phyloP scores from a whole-genome alignment of 2,888 invertebrate species.

The Steinernema scapterisci region DNA sequence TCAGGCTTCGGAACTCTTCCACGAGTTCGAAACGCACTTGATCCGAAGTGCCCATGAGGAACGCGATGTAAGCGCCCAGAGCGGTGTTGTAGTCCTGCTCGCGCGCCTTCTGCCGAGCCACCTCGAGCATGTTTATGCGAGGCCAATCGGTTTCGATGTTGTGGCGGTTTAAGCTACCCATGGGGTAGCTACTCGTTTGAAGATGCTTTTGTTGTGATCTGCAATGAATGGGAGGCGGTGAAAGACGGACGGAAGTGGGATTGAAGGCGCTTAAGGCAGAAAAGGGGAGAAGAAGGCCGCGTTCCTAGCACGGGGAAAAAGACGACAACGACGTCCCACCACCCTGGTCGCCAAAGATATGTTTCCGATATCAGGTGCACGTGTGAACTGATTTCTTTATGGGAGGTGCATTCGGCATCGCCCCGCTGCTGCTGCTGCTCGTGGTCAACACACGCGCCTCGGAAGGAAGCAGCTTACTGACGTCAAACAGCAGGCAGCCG shows the following conservation, averaged over 20 bases:
- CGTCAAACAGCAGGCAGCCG: too few species aligned
- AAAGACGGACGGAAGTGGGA: too few species aligned
- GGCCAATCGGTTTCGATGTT: neutral
- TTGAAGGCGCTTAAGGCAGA: neutral
- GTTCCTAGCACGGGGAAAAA: neutral
- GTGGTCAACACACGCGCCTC: neutral
- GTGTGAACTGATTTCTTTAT: constrained; percentile 1
- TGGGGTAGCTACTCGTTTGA: too few species aligned
- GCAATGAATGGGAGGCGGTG: too few species aligned
- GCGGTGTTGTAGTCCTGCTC: neutral
- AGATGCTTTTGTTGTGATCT: too few species aligned
- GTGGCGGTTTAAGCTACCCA: too few species aligned
- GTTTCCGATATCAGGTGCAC: neutral
- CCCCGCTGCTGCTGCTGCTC: neutral
- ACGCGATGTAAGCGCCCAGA: neutral
- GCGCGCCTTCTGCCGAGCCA: neutral
- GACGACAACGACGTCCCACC: neutral
- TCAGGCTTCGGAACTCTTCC: neutral
- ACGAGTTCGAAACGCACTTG: neutral
- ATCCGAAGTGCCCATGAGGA: neutral
- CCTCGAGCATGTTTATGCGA: constrained; percentile 20
- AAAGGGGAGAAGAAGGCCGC: too few species aligned
- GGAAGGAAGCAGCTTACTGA: neutral
- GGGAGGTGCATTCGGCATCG: neutral
- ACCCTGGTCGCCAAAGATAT: neutral